Evolutionary conservation across 1,140 invertebrate genomes (phyloP), one percentile per base, ranked within the genome.

Genomic region (Drosophila murphyi): DNA sequence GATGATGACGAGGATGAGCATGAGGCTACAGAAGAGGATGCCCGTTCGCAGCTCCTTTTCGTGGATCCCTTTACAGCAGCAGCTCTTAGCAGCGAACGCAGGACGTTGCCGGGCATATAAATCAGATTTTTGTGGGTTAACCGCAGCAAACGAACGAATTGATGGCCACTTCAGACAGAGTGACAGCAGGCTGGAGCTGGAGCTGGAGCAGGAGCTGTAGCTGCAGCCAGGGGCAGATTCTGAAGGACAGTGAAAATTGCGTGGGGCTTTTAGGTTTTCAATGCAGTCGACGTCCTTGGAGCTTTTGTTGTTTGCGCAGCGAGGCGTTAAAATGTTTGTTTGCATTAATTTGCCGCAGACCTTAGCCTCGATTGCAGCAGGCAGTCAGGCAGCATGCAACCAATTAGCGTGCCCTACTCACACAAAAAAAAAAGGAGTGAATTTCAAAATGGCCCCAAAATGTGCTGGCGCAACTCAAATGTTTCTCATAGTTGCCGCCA

Each of bases 251-350:
- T 7, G 37, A 3, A 88, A 87, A 88, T 88, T 88, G 83, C 76
- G 83, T 82, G 78, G 70, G 12, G 20, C 32, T 50, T 35, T 47
- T 43, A 43, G 12, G 69, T 52, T 45, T 59, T 54, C 62, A 52
- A 63, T 35, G 35, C 45, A 48, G 50, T 50, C 32, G n/a, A 8
- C n/a, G 12, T 29, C 56, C 29, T 12, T 34, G 56, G 29, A 32
- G 59, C 72, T 62, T 72, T 29, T 70, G 74, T 71, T 87, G 82
- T 88, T 87, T 88, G 80, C 45, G 48, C 80, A 72, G 76, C 83
- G 80, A 80, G 83, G 83, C 83, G 83, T 88, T 88, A 88, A 88
- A 88, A 88, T 88, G 83, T 88, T 88, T 88, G 83, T 88, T 88
- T 88, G 80, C 83, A 88, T 88, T 89, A 88, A 88, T 88, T 88